Percentiles rank a stretch among this genome's conserved stretches.
phyloP scores from a whole-genome alignment of 2,113 vertebrate species.

The Solea senegalensis region DNA sequence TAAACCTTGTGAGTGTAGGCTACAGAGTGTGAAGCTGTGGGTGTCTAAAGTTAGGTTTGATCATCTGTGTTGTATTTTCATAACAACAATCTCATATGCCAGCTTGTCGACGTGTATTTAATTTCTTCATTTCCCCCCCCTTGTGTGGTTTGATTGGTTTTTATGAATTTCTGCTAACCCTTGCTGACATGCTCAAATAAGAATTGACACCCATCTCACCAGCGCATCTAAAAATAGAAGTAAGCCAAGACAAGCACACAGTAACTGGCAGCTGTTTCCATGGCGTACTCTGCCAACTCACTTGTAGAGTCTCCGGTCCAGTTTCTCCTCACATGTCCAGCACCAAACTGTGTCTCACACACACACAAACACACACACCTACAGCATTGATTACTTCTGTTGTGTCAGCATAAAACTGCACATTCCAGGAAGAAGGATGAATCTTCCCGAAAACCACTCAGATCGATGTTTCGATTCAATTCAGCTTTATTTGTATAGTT shows the following conservation, averaged over 20 bases:
- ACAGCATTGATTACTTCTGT: slow-evolving; percentile 15
- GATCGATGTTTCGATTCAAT: no score
- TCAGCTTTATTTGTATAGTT: no score
- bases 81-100: slow-evolving; percentile 7
- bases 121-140: not conserved
- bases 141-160: not conserved
- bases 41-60: not conserved
- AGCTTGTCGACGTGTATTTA: slow-evolving; percentile 3
- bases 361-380: slow-evolving; percentile 2
- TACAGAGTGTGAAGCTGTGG: not conserved
- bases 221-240: slow-evolving; percentile 47
- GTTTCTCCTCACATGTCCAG: slow-evolving; percentile 17
- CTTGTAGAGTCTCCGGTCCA: slow-evolving; percentile 30
- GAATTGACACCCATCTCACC: slow-evolving; percentile 42
- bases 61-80: slow-evolving; percentile 2
- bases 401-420: not conserved
- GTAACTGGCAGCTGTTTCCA: slow-evolving; percentile 52
- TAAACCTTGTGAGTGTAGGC: not conserved
- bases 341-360: slow-evolving; percentile 1
- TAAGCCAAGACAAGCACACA: slow-evolving; percentile 22
- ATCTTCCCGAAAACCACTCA: not conserved
- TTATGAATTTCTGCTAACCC: slow-evolving; percentile 44
- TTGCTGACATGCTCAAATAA: slow-evolving; percentile 34
- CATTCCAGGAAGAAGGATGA: not conserved
- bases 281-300: slow-evolving; percentile 36